Percentiles rank a stretch among this genome's conserved stretches.
phyloP scores from a whole-genome alignment of 2,797 vertebrate species.

The Chelon labrosus region DNA sequence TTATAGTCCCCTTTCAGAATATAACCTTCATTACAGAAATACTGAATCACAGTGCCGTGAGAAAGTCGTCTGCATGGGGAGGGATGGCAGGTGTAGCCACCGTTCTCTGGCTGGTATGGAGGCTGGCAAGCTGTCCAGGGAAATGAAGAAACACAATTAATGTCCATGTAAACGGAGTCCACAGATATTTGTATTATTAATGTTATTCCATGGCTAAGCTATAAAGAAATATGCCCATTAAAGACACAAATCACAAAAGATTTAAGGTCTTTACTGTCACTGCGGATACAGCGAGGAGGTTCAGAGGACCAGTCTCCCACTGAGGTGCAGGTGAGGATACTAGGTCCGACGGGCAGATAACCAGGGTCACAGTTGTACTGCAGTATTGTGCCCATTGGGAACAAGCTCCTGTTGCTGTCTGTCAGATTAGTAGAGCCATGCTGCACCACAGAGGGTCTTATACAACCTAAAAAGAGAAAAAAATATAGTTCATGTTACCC shows the following conservation, averaged over 20 bases:
- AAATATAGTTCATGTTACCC: constrained; percentile 6
- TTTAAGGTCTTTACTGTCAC: constrained; percentile 62
- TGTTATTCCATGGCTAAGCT: neutral
- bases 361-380: constrained; percentile 82
- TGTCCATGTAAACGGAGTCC: neutral
- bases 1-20: constrained; percentile 93
- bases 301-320: constrained; percentile 81
- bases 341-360: constrained; percentile 78
- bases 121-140: constrained; percentile 87
- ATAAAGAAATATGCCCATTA: too few species aligned
- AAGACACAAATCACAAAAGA: too few species aligned
- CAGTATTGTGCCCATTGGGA: constrained; percentile 79
- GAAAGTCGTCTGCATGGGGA: constrained; percentile 89
- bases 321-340: constrained; percentile 75
- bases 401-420: constrained; percentile 78
- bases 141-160: constrained; percentile 19
- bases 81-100: constrained; percentile 93
- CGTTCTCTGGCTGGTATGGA: constrained; percentile 91
- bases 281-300: constrained; percentile 79
- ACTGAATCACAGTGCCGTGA: constrained; percentile 91
- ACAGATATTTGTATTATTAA: neutral
- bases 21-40: constrained; percentile 93
- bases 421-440: constrained; percentile 77
- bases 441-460: constrained; percentile 76
- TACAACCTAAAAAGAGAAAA: constrained; percentile 54